Base-by-base conservation (phyloP, 53 echinoderm and acorn worm genomes). In the Patiria pectinifera region DNA sequence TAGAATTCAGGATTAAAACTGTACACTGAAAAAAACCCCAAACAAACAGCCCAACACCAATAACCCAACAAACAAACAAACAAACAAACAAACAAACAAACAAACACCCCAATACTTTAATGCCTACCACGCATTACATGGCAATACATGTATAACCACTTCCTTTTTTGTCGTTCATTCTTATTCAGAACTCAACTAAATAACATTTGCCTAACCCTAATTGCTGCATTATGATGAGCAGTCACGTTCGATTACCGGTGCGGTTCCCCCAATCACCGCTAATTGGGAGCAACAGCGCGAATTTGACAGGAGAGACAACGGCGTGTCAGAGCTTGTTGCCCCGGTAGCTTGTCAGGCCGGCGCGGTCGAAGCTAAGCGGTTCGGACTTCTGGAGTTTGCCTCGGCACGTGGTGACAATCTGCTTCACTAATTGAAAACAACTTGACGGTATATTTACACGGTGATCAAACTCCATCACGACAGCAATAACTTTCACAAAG, bases 241-340 rank as follows among this genome's bases (percentile, higher is more conserved):
- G 82, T 82, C 82, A 82, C 2, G 22, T 19, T 48, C n/a, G 45
- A 82, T 82, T 82, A 82, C 48, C 82, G 45, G 47, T n/a, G 23
- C 82, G 45, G 15, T 3, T 13, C 74, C 22, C 75, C 69, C 12
- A 46, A 90, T 90, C 89, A 69, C 3, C 48, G 69, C 80, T 80
- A 90, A 90, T 90, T 90, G 81, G 81, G 44, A 81, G 35, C 90
- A 90, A 69, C 90, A 90, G 90, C 90, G 90, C 23, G 87, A 74
- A 74, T 74, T 74, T 53, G 53, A 53, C 53, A 45, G 80, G 80
- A 45, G 5, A 79, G 90, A 90, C 90, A 90, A 80, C 70, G 26
- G 22, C 48, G 80, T 90, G 90, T 90, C 90, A 80, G 11, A 80
- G 6, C 79, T 80, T 46, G 80, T 90, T 90, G 21, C 66, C 2